These are phyloP conservation scores for Rhimphoctona megacephalus DNA, from an alignment of 2,888 invertebrate species.

Conservation along the genomic window DNA sequence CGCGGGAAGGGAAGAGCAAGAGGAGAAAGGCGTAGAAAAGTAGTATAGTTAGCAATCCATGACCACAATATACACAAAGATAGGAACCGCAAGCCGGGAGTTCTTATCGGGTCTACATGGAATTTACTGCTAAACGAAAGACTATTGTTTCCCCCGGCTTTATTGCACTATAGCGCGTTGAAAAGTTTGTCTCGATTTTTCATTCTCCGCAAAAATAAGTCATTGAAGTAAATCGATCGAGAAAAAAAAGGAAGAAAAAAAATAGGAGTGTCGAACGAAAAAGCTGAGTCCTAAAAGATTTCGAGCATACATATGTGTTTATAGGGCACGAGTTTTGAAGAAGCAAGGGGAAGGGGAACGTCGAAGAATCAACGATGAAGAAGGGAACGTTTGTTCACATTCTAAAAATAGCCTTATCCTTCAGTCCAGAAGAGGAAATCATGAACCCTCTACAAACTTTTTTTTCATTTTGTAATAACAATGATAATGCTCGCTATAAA, in stretches of 20 bases:
- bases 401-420: conserved; percentile 76
- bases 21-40: conserved; percentile 14
- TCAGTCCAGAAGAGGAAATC: conserved; percentile 76
- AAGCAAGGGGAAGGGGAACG: conserved; percentile 20
- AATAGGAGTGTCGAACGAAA: not conserved
- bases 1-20: not conserved
- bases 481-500: conserved; percentile 5
- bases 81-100: conserved; percentile 45
- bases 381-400: conserved; percentile 72
- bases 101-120: conserved; percentile 62
- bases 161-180: not conserved
- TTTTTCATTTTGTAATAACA: conserved; percentile 26
- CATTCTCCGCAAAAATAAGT: not conserved
- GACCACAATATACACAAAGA: conserved; percentile 28
- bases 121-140: conserved; percentile 50
- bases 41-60: conserved; percentile 17
- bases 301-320: conserved; percentile 36
- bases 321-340: conserved; percentile 11
- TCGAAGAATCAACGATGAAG: conserved; percentile 63
- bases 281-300: conserved; percentile 16
- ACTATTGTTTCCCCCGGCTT: conserved; percentile 22
- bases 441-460: conserved; percentile 52
- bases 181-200: conserved; percentile 35
- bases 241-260: conserved; percentile 12
- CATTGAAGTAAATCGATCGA: not conserved